phyloP scores from a whole-genome alignment of 1,140 invertebrate genomes.

The Drosophila pectinifera region DNA sequence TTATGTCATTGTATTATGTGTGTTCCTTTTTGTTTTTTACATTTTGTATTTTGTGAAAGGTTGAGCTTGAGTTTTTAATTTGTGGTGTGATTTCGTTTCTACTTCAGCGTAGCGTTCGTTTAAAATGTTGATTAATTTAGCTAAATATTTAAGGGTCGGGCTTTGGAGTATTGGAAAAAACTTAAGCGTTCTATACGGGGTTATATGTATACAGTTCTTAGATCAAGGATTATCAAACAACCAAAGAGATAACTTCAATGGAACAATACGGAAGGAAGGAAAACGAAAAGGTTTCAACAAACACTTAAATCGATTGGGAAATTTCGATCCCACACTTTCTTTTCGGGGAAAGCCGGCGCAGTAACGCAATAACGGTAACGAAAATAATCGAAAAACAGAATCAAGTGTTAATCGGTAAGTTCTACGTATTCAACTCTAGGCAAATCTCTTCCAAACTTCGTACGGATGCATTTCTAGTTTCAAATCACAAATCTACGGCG shows the following conservation, averaged over 20 bases:
- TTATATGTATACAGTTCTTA: slow-evolving; percentile 32
- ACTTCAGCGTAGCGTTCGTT: slow-evolving; percentile 51
- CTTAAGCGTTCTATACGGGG: slow-evolving; percentile 21
- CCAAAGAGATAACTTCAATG: slow-evolving; percentile 38
- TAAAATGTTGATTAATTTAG: slow-evolving; percentile 25
- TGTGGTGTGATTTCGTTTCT: slow-evolving; percentile 44
- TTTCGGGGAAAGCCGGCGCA: slow-evolving; percentile 7
- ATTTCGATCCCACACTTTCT: slow-evolving; percentile 10
- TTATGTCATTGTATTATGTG: slow-evolving; percentile 16
- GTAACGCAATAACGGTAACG: slow-evolving; percentile 19
- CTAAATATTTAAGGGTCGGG: slow-evolving; percentile 32
- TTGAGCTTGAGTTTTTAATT: slow-evolving; percentile 20
- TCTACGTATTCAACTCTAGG: slow-evolving; percentile 44
- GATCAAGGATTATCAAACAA: slow-evolving; percentile 32
- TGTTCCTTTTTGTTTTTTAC: slow-evolving; percentile 26
- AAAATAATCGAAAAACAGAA: slow-evolving; percentile 26
- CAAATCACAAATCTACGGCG: slow-evolving; percentile 48
- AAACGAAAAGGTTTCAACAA: slow-evolving; percentile 31
- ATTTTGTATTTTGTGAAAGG: slow-evolving; percentile 10
- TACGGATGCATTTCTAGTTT: slow-evolving; percentile 53
- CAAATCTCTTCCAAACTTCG: slow-evolving; percentile 35
- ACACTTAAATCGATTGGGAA: slow-evolving; percentile 14
- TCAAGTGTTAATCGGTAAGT: slow-evolving; percentile 40
- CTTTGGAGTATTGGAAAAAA: slow-evolving; percentile 14
- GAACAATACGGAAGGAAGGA: slow-evolving; percentile 25